Percentiles rank a stretch among this genome's conserved stretches.
Evolutionary conservation across 1,140 invertebrate species (phyloP).

Genomic region (Caenorhabditis remanei): DNA sequence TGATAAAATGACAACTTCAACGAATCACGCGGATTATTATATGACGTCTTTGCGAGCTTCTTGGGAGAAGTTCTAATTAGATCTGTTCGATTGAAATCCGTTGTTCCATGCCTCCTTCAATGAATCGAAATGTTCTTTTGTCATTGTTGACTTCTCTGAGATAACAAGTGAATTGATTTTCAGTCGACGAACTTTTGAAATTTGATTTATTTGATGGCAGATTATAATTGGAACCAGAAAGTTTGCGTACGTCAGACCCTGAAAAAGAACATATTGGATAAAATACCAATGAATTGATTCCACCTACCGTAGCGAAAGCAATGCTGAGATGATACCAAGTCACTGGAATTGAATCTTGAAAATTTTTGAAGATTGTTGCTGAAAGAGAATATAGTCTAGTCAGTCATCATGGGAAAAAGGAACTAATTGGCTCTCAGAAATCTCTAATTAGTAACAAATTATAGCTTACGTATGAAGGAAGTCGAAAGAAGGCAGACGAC

Average conservation of each 20-base stretch:
- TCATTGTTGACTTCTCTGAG: background rate
- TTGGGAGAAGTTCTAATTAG: background rate
- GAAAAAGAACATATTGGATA: background rate
- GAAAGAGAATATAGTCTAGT: background rate
- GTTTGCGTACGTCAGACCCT: slow-evolving; percentile 6
- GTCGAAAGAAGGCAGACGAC: background rate
- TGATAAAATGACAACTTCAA: slow-evolving; percentile 5
- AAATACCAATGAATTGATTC: background rate
- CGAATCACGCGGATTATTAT: background rate
- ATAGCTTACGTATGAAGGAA: background rate
- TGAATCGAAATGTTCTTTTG: background rate
- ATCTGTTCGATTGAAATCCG: background rate
- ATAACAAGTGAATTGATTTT: background rate
- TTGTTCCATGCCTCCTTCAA: background rate
- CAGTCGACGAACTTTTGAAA: background rate
- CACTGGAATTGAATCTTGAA: background rate
- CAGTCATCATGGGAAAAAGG: background rate
- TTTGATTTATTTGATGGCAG: background rate
- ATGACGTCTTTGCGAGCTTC: background rate
- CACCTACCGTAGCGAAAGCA: background rate
- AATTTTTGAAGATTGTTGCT: background rate
- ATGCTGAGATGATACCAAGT: background rate
- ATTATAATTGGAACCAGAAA: background rate
- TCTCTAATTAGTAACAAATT: no score
- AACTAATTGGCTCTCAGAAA: no score